Percentiles rank a stretch among this genome's conserved stretches.
Conservation (phyloP, 2,113 vertebrate species). For the Malurus melanocephalus region DNA sequence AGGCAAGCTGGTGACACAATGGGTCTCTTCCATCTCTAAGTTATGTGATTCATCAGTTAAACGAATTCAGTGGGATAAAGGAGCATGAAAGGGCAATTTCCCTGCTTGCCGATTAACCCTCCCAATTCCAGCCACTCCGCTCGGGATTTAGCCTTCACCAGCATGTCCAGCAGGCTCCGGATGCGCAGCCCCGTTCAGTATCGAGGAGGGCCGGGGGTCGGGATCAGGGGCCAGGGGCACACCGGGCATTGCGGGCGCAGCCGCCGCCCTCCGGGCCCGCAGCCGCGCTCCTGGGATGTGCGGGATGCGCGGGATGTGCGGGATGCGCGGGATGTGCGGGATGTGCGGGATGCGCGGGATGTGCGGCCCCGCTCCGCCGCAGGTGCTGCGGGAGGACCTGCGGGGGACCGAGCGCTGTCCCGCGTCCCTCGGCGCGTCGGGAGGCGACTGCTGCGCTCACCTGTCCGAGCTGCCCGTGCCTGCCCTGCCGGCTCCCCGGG, state of each 20-base stretch:
- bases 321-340: neutral
- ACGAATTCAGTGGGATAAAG: neutral
- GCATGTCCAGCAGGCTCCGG: accelerated
- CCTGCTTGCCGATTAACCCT: neutral
- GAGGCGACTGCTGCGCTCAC: neutral
- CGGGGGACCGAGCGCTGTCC: neutral
- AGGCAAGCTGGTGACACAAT: slow-evolving; percentile 19
- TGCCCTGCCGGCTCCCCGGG: neutral
- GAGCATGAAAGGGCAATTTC: slow-evolving; percentile 6
- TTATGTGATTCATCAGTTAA: slow-evolving; percentile 48
- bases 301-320: neutral
- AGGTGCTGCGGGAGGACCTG: neutral
- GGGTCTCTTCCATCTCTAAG: slow-evolving; percentile 13
- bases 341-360: too few relatives aligned
- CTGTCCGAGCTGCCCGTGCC: neutral
- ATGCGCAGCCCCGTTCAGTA: too few relatives aligned
- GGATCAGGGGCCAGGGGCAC: neutral
- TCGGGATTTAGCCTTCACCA: neutral
- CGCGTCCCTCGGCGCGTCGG: neutral
- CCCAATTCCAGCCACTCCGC: neutral
- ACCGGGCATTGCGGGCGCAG: neutral
- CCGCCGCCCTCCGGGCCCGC: neutral
- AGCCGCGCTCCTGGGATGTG: neutral
- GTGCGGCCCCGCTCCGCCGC: neutral
- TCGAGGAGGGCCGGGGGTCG: neutral